phyloP scores from a whole-genome alignment of 2,797 vertebrate genomes.

The Platyrinchus mystaceus region DNA sequence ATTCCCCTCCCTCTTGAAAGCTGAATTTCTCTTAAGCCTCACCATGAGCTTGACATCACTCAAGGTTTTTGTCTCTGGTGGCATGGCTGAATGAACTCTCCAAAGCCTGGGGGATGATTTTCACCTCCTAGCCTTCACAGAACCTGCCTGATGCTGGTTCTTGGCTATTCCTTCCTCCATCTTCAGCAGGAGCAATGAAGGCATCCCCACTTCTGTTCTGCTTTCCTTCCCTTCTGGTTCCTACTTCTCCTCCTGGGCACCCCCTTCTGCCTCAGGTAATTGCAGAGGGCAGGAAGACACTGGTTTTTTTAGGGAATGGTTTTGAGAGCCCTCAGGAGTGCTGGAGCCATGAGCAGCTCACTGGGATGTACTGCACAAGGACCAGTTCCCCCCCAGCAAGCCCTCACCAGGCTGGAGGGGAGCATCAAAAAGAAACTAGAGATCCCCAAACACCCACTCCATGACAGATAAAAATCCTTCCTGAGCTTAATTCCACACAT shows the following conservation, averaged over 20 bases:
- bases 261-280: background rate
- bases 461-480: background rate
- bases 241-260: background rate
- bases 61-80: background rate
- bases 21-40: background rate
- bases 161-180: background rate
- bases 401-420: background rate
- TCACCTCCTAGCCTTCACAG: background rate
- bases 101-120: background rate
- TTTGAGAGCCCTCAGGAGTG: background rate
- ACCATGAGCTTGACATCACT: background rate
- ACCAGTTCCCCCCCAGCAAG: background rate
- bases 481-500: background rate
- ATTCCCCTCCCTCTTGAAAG: background rate
- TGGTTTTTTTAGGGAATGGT: background rate
- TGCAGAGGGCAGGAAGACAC: background rate
- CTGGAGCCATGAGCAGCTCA: background rate
- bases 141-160: background rate
- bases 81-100: background rate
- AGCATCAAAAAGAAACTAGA: background rate
- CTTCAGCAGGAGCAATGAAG: background rate
- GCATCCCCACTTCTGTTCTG: background rate
- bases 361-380: fast-evolving
- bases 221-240: background rate
- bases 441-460: background rate